Conservation (phyloP, 2,888 invertebrate genomes). For the Phymatocera aterrima region DNA sequence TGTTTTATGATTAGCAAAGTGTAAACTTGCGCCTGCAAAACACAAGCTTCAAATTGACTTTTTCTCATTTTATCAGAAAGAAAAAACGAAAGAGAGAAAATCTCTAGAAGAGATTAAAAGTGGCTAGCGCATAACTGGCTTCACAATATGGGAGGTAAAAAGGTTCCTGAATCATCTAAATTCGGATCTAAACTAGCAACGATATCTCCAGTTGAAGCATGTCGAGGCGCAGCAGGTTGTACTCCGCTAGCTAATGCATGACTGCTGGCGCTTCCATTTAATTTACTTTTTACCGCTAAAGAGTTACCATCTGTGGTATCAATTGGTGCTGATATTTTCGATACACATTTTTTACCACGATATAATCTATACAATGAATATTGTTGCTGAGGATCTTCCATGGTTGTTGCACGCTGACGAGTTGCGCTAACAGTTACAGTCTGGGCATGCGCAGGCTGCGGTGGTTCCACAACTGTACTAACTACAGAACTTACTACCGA, state of each 20-base stretch:
- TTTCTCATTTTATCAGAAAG: neutral
- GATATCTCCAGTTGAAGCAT: slow-evolving; percentile 74
- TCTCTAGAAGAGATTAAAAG: slow-evolving; percentile 60
- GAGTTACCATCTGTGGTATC: slow-evolving; percentile 61
- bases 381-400: slow-evolving; percentile 73
- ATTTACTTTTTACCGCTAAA: slow-evolving; percentile 63
- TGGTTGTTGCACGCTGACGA: slow-evolving; percentile 76
- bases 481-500: slow-evolving; percentile 58
- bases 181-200: slow-evolving; percentile 76
- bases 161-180: slow-evolving; percentile 80
- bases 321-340: slow-evolving; percentile 63
- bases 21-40: neutral
- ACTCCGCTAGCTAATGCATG: slow-evolving; percentile 69
- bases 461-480: slow-evolving; percentile 57
- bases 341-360: slow-evolving; percentile 70
- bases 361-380: slow-evolving; percentile 73
- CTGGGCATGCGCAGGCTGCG: slow-evolving; percentile 61
- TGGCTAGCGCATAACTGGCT: slow-evolving; percentile 71
- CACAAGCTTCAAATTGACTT: neutral
- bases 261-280: slow-evolving; percentile 72
- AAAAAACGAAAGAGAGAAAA: neutral
- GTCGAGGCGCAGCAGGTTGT: slow-evolving; percentile 69
- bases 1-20: neutral
- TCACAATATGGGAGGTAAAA: slow-evolving; percentile 81
- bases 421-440: slow-evolving; percentile 69